Base-by-base conservation (phyloP, 1,140 invertebrate species). In the Eufriesea mexicana region DNA sequence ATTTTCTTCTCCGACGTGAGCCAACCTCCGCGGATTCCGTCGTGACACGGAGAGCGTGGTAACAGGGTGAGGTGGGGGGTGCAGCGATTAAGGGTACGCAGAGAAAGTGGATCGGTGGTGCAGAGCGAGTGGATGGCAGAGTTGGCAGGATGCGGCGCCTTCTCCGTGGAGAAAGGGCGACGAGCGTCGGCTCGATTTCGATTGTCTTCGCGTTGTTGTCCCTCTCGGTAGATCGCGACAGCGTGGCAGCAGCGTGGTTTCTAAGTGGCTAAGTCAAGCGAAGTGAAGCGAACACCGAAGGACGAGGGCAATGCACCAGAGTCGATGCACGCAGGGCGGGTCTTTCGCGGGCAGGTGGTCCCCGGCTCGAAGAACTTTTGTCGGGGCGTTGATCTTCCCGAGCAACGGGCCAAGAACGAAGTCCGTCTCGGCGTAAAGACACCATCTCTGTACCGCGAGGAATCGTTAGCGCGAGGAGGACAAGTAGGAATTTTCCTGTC, bases 321-420 rank as follows among this genome's bases (percentile, higher is more conserved):
- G 88, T 84, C 80, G 80, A 89, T 86, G 83, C 86, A 89, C 76
- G 88, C 62, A 79, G 85, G 79, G 79, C 83, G 89, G 85, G 83
- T 84, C 83, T 79, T 79, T 92, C 90, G 92, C 92, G 92, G 93
- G 93, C 94, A 94, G 94, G 94, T 94, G 94, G 93, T 92, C 93
- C 90, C 92, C 89, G 90, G 92, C 93, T 92, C 91, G 91, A 93
- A 92, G 92, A 94, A 94, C 93, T 92, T 94, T 94, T 92, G 92
- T 91, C 93, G 91, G 93, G 93, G 92, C 94, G 92, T 94, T 94
- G 93, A 94, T 94, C 93, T 90, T 93, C 84, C 84, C 91, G 91
- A 89, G 88, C 88, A 85, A 35, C 88, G 86, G 85, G 83, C 90
- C 78, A 89, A 74, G 78, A 85, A 77, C 87, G 80, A 73, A 83